phyloP scores from a whole-genome alignment of 2,797 vertebrate genomes.

The Fratercula arctica region DNA sequence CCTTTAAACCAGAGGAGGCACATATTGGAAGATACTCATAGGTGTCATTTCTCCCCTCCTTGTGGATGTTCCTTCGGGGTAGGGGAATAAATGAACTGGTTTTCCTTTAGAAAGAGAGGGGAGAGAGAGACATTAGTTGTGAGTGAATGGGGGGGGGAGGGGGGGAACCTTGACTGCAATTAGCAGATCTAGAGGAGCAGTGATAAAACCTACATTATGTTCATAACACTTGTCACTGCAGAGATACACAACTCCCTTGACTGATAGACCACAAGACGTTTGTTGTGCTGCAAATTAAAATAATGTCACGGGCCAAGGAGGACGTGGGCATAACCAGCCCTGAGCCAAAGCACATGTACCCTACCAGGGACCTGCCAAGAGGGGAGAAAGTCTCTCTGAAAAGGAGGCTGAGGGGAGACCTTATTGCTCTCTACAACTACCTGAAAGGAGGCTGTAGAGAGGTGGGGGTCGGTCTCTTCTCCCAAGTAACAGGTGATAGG shows the following conservation, averaged over 20 bases:
- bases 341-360: neutral
- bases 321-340: neutral
- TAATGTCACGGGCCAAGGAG: neutral
- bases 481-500: too few species aligned
- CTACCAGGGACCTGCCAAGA: neutral
- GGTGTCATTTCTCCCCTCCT: neutral
- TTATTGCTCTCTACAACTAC: too few species aligned
- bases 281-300: neutral
- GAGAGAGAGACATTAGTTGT: neutral
- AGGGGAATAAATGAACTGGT: slow-evolving; percentile 25
- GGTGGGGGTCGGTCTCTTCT: too few species aligned
- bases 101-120: slow-evolving; percentile 39
- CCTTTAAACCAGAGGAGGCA: slow-evolving; percentile 49
- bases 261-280: neutral
- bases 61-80: neutral
- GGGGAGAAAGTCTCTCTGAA: neutral
- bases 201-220: slow-evolving; percentile 40
- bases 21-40: slow-evolving; percentile 41
- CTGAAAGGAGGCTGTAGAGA: too few species aligned
- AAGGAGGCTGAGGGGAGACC: too few species aligned
- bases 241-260: neutral
- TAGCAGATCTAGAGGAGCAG: slow-evolving; percentile 12
- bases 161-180: neutral
- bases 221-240: neutral
- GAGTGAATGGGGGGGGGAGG: neutral